Conservation (phyloP, 2,888 invertebrate species). For the Onchidella celtica region DNA sequence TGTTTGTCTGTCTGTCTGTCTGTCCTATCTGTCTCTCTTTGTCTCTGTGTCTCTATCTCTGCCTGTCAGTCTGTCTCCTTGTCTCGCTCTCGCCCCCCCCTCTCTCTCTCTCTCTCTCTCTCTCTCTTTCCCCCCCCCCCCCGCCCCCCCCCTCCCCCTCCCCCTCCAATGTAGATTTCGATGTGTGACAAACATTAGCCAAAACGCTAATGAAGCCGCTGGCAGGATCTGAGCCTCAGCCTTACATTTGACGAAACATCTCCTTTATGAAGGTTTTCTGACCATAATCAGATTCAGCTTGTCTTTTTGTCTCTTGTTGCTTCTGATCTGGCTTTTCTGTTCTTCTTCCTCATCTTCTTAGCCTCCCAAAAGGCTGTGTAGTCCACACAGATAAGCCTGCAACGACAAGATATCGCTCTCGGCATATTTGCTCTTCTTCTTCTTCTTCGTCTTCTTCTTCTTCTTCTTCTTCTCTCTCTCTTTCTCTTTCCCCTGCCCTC, state of each 20-base stretch:
- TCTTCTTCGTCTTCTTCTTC: neutral
- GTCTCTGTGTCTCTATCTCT: neutral
- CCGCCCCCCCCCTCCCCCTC: neutral
- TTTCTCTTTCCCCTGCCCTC: neutral
- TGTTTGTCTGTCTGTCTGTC: neutral
- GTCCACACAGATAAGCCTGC: too few relatives aligned
- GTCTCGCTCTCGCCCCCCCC: neutral
- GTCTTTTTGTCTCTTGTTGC: neutral
- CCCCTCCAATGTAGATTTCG: too few relatives aligned
- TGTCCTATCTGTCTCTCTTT: neutral
- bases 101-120: neutral
- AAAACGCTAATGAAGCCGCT: too few relatives aligned
- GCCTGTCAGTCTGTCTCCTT: neutral
- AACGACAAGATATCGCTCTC: too few relatives aligned
- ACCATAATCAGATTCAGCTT: too few relatives aligned
- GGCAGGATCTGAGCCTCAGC: too few relatives aligned
- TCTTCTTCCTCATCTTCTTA: conserved; percentile 19
- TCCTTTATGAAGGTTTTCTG: too few relatives aligned
- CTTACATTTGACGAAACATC: too few relatives aligned
- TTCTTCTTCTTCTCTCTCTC: conserved; percentile 26
- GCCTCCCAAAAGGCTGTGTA: too few relatives aligned
- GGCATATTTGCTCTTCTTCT: too few relatives aligned
- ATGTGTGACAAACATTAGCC: too few relatives aligned
- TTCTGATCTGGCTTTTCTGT: neutral
- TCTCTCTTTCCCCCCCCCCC: neutral